These are phyloP conservation scores for Todiramphus chloris DNA, from an alignment of 2,113 vertebrate genomes.

Conservation along the genomic window DNA sequence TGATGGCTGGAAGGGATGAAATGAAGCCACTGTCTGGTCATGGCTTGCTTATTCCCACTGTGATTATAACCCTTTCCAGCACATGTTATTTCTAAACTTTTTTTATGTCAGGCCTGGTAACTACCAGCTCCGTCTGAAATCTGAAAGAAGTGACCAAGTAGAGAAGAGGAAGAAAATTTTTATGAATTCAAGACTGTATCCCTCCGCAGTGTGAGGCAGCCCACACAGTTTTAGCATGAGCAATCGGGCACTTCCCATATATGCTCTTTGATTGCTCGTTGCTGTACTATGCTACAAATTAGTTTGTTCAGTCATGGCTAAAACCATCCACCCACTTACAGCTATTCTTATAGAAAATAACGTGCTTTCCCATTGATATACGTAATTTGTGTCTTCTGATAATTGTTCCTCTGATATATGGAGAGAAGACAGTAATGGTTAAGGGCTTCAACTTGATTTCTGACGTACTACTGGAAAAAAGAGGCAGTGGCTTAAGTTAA, in stretches of 20 bases:
- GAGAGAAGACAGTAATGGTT: not conserved
- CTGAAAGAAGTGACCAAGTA: not conserved
- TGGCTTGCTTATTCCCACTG: not conserved
- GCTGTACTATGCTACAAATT: not conserved
- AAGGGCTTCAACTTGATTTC: conserved; percentile 1
- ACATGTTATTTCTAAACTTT: not conserved
- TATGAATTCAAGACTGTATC: not conserved
- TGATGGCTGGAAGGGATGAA: not conserved
- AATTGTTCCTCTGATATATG: not conserved
- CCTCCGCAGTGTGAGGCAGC: not conserved
- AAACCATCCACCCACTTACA: conserved; percentile 41
- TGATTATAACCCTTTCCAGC: not conserved
- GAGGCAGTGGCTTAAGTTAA: not conserved
- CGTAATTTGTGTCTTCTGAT: conserved; percentile 4
- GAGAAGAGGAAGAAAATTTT: not conserved
- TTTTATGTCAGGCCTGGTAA: not conserved
- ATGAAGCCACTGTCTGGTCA: not conserved
- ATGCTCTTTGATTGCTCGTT: not conserved
- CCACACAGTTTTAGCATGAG: conserved; percentile 3
- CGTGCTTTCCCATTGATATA: not conserved
- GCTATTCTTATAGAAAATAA: conserved; percentile 43
- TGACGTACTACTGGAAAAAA: not conserved
- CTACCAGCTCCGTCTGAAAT: not conserved
- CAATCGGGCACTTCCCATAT: conserved; percentile 9
- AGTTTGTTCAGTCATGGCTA: conserved; percentile 35